Evolutionary conservation across 2,113 vertebrate species (phyloP), one percentile per base, ranked within the genome.

Genomic region (Archocentrus centrarchus): DNA sequence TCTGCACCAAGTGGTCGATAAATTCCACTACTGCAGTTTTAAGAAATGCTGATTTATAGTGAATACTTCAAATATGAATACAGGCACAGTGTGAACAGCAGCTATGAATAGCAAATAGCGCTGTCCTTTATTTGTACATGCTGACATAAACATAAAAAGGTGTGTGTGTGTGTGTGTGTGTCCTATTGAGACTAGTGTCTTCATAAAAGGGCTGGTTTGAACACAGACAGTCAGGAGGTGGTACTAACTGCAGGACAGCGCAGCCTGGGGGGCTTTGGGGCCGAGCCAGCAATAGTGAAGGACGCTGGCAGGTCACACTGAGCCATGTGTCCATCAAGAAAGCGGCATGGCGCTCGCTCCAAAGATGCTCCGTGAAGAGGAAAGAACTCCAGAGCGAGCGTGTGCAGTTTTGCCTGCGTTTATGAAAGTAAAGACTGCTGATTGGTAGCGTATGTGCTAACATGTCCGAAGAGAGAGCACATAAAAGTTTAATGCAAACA

Each of bases 221-320:
- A 81, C 85, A 86, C 83, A 77, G 73, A 87, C 44, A 80, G 50
- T 90, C 82, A 84, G 80, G 62, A 55, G 81, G 84, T 81, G 87
- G 82, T 39, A 59, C 59, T 75, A 64, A 87, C 66, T 78, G 81
- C 84, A 87, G 83, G 39, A 57, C 47, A 22, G 75, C 66, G 89
- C 77, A 63, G 89, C 88, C 81, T 59, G 77, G 79, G 87, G 90
- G 87, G 84, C 18, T 82, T 81, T 82, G 90, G 86, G 79, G 27
- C 35, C 6, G 75, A 59, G 91, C 90, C 91, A 91, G 78, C 84
- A 55, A 64, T 63, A 76, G 80, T 80, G 89, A 90, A 90, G 88
- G 90, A 90, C 80, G 50, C 86, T 62, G 89, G 77, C 87, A 81
- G 89, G 92, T 91, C 92, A 89, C 84, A 70, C 59, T 53, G 62